Percentiles rank a stretch among this genome's conserved stretches.
phyloP scores from a whole-genome alignment of 2,113 vertebrate species.

The Anseranas semipalmata region DNA sequence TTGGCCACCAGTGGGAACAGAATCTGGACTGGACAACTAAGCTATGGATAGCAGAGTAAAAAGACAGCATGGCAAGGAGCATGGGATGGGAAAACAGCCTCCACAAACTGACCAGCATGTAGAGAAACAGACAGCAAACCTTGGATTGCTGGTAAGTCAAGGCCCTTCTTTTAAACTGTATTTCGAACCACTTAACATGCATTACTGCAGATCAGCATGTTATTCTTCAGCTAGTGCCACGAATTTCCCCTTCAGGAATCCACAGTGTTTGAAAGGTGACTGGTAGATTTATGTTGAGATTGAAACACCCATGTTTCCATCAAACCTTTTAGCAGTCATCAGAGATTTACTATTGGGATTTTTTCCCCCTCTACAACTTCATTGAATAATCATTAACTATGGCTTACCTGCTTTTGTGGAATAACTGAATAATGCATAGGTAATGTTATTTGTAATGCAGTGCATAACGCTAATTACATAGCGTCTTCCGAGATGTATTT shows the following conservation, averaged over 20 bases:
- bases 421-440: background rate
- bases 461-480: too few relatives aligned
- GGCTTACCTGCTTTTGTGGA: background rate
- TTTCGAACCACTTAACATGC: background rate
- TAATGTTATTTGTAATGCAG: background rate
- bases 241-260: background rate
- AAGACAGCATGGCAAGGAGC: fast-evolving
- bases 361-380: too few relatives aligned
- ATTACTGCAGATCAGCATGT: background rate
- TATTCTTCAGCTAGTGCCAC: background rate
- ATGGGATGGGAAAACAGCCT: background rate
- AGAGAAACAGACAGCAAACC: background rate
- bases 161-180: background rate
- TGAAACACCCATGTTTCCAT: background rate
- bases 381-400: background rate
- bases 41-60: background rate
- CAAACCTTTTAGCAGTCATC: background rate
- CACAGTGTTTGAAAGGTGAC: background rate
- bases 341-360: background rate
- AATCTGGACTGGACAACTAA: too few relatives aligned
- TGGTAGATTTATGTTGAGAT: background rate
- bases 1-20: too few relatives aligned
- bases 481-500: fast-evolving
- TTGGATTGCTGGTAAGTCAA: background rate
- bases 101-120: fast-evolving